A percentile compares a stretch with the other conserved stretches of the same genome.
Evolutionary conservation across 2,888 invertebrate species (phyloP).

Genomic region (Idaea dimidiata): DNA sequence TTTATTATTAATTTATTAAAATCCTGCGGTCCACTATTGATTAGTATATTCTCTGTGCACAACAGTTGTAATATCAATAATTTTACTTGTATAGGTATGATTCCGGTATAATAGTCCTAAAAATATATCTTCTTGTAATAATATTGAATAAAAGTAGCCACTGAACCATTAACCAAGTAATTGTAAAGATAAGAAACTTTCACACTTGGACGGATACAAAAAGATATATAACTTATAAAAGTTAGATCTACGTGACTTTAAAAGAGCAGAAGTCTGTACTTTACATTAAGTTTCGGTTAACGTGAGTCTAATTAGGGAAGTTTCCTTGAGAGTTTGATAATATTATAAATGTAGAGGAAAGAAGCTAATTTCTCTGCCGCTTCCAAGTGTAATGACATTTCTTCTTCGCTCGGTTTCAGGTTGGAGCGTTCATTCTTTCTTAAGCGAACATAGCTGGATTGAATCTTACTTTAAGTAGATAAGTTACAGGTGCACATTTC

Average conservation of each 20-base stretch:
- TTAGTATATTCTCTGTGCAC: too few species aligned
- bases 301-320: conserved; percentile 64
- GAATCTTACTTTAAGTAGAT: too few species aligned
- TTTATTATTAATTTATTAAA: too few species aligned
- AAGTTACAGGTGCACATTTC: too few species aligned
- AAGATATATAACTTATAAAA: conserved; percentile 50
- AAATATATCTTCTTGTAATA: neutral
- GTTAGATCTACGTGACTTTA: conserved; percentile 57
- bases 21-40: too few species aligned
- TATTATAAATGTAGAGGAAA: conserved; percentile 66
- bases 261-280: conserved; percentile 60
- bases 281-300: conserved; percentile 65
- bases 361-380: conserved; percentile 48
- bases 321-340: conserved; percentile 55
- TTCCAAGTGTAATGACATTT: conserved; percentile 48
- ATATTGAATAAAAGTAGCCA: conserved; percentile 14
- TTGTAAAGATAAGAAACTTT: conserved; percentile 43
- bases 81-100: too few species aligned
- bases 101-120: too few species aligned
- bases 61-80: too few species aligned
- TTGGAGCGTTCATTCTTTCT: neutral
- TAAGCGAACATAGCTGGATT: too few species aligned
- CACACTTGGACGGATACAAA: conserved; percentile 42
- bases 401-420: conserved; percentile 34
- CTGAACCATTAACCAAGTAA: conserved; percentile 34